phyloP scores from a whole-genome alignment of 2,888 invertebrate species.

The Nasonia oneida region DNA sequence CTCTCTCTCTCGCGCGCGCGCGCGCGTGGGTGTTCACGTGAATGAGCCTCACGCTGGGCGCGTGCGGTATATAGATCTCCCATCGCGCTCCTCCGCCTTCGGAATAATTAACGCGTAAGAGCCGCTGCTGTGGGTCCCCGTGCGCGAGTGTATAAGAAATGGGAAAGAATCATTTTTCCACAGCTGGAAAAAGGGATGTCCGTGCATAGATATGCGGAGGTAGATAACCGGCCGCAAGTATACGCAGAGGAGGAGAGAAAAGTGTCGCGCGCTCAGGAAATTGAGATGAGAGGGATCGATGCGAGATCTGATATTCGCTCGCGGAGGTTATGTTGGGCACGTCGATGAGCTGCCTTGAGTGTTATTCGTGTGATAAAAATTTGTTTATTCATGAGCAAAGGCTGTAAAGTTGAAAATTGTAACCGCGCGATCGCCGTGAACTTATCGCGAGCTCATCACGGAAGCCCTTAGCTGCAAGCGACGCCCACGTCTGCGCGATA shows the following conservation, averaged over 20 bases:
- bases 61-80: conserved; percentile 44
- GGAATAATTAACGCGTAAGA: conserved; percentile 57
- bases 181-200: not conserved
- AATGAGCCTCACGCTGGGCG: conserved; percentile 38
- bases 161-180: not conserved
- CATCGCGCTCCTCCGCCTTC: conserved; percentile 25
- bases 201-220: not conserved
- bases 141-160: conserved; percentile 8
- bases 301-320: not conserved
- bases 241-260: not conserved
- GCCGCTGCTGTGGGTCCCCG: conserved; percentile 7
- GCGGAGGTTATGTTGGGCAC: not conserved
- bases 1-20: conserved; percentile 9
- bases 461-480: not conserved
- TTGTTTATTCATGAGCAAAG: too few relatives aligned
- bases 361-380: too few relatives aligned
- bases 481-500: conserved; percentile 26
- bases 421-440: not conserved
- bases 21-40: conserved; percentile 40
- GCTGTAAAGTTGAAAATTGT: too few relatives aligned
- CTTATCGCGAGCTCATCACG: not conserved
- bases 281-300: not conserved
- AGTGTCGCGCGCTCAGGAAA: not conserved
- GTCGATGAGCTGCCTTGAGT: not conserved
- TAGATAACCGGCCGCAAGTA: not conserved